Evolutionary conservation across 2,797 vertebrate genomes (phyloP), one percentile per base, ranked within the genome.

Genomic region (Coregonus ussuriensis): DNA sequence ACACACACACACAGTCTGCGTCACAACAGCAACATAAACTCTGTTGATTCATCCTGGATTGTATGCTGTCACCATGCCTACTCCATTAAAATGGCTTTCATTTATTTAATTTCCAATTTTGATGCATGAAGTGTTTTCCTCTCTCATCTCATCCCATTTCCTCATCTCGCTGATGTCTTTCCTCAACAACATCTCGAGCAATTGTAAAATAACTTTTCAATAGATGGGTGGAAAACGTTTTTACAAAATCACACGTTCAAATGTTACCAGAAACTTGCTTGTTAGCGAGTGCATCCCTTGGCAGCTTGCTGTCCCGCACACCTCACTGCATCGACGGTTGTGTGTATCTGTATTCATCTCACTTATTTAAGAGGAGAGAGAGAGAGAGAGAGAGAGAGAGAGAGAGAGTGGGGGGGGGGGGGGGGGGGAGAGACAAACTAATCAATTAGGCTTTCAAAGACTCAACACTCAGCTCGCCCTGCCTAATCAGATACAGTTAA

Each of bases 401-500:
- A 47, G 41, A 47, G 41, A 2, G 41, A 9, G 41, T 47, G 7
- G 41, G 41, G 37, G 41, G 75, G 25, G 41, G 41, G 37, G 41
- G 75, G 25, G 7, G 41, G 41, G 37, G 41, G 75, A 1, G 84
- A 78, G 14, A n/a, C 9, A 47, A 25, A 86, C 80, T 88, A 91
- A 93, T 93, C 89, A 94, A 93, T 93, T 91, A 90, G 81, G 82
- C 80, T 89, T 91, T 89, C 85, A 89, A 88, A 85, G 80, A 79
- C 86, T 86, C 76, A 47, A 9, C 65, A 82, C 85, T 89, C 86
- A 84, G 79, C 83, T 84, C 76, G 76, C 74, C 76, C 75, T 71
- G 81, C 83, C 87, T 90, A 92, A 93, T 92, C 90, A 92, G 87
- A 90, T 80, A 78, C 74, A 84, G 85, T 4, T 63, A 11, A 47